Evolutionary conservation across 2,888 invertebrate genomes (phyloP), one percentile per base, ranked within the genome.

Genomic region (Petrolisthes cinctipes): DNA sequence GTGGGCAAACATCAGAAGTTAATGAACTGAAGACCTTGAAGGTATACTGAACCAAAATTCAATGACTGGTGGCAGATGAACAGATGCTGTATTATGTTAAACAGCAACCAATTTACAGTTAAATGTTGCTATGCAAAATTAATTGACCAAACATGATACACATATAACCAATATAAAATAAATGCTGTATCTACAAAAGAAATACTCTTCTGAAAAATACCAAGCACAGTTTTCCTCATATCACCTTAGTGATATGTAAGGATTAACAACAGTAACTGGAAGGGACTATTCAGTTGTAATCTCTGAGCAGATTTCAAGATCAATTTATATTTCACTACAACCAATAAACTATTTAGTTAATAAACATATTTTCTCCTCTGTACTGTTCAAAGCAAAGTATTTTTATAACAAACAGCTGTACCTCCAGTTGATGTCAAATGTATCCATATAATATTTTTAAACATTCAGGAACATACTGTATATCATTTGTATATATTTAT

Each of bases 1-100:
- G 79, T 83, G 79, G 83, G 83, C 53, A 83, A 83, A 83, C 71
- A 71, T 53, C 66, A 82, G 82, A 82, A 68, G 82, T 82, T 82
- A 82, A 82, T 82, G 51, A 68, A 82, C 53, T 66, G 66, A 82
- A 68, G 82, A 82, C 68, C 9, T 61, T 14, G 11, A 20, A 71
- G 71, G 17, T n/a, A 71, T 71, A 71, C 71, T 71, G 20, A 71
- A 71, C n/a, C 6, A 11, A n/a, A n/a, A n/a, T 6, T 71, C n/a
- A n/a, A 20, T 71, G 20, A 17, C 14, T 71, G 14, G n/a, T 11
- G 71, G 71, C 20, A 4, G 71, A 71, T 17, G 17, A 71, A n/a
- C 14, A 6, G 20, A n/a, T 71, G n/a, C 71, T 71, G 17, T 61
- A 61, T 17, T 61, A 61, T 17, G 17, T 9, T 61, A 61, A 61